A percentile compares a stretch with the other conserved stretches of the same genome.
phyloP scores from a whole-genome alignment of 2,888 invertebrate species.

The Rotaria macrura region DNA sequence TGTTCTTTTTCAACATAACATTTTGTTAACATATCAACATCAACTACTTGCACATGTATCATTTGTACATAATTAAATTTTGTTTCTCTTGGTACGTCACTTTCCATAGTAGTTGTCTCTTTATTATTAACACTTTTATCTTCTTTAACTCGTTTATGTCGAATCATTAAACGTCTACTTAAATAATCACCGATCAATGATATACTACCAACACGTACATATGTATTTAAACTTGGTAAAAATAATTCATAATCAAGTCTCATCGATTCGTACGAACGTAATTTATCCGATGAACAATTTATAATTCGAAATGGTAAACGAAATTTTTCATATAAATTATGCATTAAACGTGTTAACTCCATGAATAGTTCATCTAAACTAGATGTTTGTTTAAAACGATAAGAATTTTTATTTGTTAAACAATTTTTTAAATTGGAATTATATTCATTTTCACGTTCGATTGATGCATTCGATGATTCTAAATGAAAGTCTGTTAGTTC shows the following conservation, averaged over 20 bases:
- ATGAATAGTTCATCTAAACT: slow-evolving; percentile 6
- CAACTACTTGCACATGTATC: background rate
- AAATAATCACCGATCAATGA: background rate
- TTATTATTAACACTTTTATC: background rate
- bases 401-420: background rate
- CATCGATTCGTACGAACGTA: slow-evolving; percentile 7
- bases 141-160: background rate
- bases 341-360: slow-evolving; percentile 19
- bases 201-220: slow-evolving; percentile 4
- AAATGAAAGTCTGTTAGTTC: background rate
- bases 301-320: background rate
- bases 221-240: background rate
- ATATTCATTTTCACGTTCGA: slow-evolving; percentile 3
- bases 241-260: slow-evolving; percentile 12
- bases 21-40: background rate
- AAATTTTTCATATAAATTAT: slow-evolving; percentile 18
- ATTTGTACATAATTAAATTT: slow-evolving; percentile 7
- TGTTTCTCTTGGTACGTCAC: background rate
- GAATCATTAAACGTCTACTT: slow-evolving; percentile 19
- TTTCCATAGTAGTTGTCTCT: background rate
- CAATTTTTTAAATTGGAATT: background rate
- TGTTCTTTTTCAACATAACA: slow-evolving; percentile 18
- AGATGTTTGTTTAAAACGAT: background rate
- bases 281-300: background rate
- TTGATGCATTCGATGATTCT: background rate